Percentiles rank a stretch among this genome's conserved stretches.
phyloP scores from a whole-genome alignment of 2,113 vertebrate species.

The Brachyhypopomus occidentalis region DNA sequence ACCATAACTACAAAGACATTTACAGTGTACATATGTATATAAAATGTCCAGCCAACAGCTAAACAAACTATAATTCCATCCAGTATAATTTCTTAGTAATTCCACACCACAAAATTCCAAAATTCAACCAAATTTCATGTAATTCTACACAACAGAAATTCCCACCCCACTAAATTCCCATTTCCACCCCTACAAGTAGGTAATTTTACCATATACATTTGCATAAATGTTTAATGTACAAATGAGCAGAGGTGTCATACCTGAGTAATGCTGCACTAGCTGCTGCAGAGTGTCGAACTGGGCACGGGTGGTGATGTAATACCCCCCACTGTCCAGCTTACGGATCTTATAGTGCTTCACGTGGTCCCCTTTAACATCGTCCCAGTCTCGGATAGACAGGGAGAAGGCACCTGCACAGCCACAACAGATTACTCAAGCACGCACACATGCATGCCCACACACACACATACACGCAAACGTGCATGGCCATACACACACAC shows the following conservation, averaged over 20 bases:
- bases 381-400: constrained; percentile 96
- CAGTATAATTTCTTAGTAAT: no score
- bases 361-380: constrained; percentile 94
- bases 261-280: constrained; percentile 96
- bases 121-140: neutral
- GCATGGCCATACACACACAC: constrained; percentile 4
- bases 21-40: no score
- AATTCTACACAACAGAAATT: neutral
- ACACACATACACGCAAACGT: constrained; percentile 1
- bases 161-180: no score
- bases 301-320: constrained; percentile 97
- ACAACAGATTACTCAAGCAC: neutral
- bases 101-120: no score
- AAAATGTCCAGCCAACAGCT: no score
- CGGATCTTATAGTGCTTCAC: constrained; percentile 99
- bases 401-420: constrained; percentile 89
- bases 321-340: constrained; percentile 96
- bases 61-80: no score
- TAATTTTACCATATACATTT: no score
- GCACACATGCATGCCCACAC: neutral
- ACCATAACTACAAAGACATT: no score
- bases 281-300: constrained; percentile 96
- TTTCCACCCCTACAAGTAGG: no score
- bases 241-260: constrained; percentile 74
- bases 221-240: no score